A percentile compares a stretch with the other conserved stretches of the same genome.
Conservation (phyloP, 2,888 invertebrate genomes). For the Acanthopleura granulata region DNA sequence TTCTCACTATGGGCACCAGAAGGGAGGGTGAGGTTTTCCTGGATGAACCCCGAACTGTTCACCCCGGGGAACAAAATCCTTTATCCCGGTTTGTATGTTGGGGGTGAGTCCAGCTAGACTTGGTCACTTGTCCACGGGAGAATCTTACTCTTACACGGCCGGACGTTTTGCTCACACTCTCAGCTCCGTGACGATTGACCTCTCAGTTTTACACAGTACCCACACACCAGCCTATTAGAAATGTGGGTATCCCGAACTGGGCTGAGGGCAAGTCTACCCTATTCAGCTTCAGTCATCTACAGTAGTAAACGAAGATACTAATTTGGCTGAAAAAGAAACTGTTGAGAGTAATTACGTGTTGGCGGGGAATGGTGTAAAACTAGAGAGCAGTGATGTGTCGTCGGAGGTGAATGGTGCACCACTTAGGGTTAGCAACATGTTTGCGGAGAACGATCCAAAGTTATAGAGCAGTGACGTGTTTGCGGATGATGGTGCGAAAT, state of each 20-base stretch:
- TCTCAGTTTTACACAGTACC: background rate
- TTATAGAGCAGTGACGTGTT: no score
- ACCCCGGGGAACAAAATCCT: background rate
- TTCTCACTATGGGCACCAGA: background rate
- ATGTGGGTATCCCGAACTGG: slow-evolving; percentile 29
- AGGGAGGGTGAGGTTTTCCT: background rate
- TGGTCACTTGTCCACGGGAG: background rate
- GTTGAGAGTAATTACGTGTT: no score
- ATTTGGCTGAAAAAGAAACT: no score
- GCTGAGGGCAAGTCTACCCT: slow-evolving; percentile 27
- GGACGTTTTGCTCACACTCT: slow-evolving; percentile 20
- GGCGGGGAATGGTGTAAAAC: no score
- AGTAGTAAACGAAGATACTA: background rate
- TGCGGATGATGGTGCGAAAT: slow-evolving; percentile 7
- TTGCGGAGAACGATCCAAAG: no score
- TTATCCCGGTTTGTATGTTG: background rate
- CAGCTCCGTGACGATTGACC: slow-evolving; percentile 28
- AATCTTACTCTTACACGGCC: background rate
- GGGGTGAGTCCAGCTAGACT: background rate
- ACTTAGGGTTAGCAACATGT: no score
- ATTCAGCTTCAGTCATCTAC: background rate
- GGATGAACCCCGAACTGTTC: background rate
- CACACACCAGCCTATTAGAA: slow-evolving; percentile 25
- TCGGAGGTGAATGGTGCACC: no score
- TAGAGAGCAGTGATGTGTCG: no score